phyloP scores from a whole-genome alignment of 2,888 invertebrate species.

The Ophion obscuratus region DNA sequence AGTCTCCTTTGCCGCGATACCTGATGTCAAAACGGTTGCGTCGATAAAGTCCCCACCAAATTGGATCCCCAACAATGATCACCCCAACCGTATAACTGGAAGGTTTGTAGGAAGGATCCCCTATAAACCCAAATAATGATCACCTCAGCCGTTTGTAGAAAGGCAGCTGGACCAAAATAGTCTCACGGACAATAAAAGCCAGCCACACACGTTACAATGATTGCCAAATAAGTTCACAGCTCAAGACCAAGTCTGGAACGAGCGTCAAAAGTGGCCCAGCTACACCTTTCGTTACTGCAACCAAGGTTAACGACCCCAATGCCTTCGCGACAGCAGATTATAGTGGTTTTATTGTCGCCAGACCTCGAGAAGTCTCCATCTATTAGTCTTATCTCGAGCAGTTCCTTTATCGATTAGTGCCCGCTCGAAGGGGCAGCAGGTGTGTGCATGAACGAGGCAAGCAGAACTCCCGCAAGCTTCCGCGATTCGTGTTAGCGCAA shows the following conservation, averaged over 20 bases:
- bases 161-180: too few relatives aligned
- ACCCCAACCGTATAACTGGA: too few relatives aligned
- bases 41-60: too few relatives aligned
- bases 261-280: not conserved
- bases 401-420: not conserved
- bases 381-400: not conserved
- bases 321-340: not conserved
- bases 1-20: not conserved
- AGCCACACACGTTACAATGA: not conserved
- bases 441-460: not conserved
- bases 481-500: not conserved
- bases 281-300: not conserved
- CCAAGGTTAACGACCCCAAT: not conserved
- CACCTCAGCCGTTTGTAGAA: too few relatives aligned
- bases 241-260: not conserved
- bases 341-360: not conserved
- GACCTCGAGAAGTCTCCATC: not conserved
- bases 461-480: not conserved
- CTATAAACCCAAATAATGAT: too few relatives aligned
- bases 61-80: too few relatives aligned
- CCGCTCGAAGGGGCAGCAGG: not conserved
- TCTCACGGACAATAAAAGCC: not conserved
- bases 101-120: too few relatives aligned
- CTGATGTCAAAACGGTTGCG: too few relatives aligned
- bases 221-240: not conserved